These are phyloP conservation scores for Pitta sordida DNA, from an alignment of 2,113 vertebrate species.

Conservation along the genomic window DNA sequence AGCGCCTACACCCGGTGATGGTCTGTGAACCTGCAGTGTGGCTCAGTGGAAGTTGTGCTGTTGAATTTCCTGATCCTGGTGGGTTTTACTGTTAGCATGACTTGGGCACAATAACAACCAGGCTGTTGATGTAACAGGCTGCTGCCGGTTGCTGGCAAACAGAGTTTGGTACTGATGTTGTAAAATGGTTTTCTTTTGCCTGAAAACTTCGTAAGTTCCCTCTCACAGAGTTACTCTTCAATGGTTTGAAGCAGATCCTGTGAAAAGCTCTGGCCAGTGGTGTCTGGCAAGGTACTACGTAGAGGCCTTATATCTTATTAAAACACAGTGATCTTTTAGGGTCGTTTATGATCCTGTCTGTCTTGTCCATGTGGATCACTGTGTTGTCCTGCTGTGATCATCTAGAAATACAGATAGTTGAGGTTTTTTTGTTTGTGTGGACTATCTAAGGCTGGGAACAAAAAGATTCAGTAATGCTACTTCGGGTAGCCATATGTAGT, in stretches of 20 bases:
- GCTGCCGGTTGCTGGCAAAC: background rate
- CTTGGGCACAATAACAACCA: background rate
- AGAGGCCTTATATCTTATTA: background rate
- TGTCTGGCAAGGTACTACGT: background rate
- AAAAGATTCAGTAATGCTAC: background rate
- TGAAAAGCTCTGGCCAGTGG: background rate
- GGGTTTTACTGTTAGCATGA: background rate
- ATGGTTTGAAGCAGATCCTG: accelerated
- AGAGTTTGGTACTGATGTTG: background rate
- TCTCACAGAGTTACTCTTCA: background rate
- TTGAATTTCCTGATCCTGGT: background rate
- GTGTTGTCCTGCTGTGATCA: background rate
- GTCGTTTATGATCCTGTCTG: background rate
- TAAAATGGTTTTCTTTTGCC: background rate
- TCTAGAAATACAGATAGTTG: accelerated
- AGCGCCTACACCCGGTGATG: background rate
- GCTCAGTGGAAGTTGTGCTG: background rate
- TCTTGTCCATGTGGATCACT: background rate
- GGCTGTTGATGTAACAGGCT: background rate
- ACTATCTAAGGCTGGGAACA: background rate
- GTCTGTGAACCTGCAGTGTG: accelerated
- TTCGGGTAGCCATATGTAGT: background rate
- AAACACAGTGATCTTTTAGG: background rate
- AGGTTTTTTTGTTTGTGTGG: background rate
- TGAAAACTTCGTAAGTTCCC: background rate